Conservation (phyloP, 1,140 invertebrate species). For the Pogonomyrmex barbatus region DNA sequence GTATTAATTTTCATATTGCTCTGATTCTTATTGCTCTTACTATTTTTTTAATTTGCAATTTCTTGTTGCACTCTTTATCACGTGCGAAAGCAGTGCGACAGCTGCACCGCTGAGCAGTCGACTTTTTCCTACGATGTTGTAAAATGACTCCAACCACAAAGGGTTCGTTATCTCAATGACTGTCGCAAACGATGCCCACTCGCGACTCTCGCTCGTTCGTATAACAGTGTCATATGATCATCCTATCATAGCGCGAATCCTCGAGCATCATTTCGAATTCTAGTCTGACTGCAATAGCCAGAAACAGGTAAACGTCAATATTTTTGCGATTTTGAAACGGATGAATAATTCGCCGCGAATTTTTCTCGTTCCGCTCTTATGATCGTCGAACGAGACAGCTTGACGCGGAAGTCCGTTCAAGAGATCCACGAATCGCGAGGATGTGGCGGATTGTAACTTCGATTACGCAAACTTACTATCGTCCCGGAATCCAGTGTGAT, state of each 20-base stretch:
- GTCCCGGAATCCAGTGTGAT: slow-evolving; percentile 21
- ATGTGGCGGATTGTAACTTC: slow-evolving; percentile 25
- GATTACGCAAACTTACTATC: slow-evolving; percentile 51
- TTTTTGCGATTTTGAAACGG: slow-evolving; percentile 13
- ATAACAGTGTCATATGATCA: slow-evolving; percentile 40
- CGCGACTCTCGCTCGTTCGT: not conserved
- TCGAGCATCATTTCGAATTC: slow-evolving; percentile 24
- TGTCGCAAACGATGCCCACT: slow-evolving; percentile 45
- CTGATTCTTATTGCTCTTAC: not conserved
- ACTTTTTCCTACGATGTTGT: slow-evolving; percentile 20
- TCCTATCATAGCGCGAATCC: not conserved
- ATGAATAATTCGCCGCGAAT: slow-evolving; percentile 8
- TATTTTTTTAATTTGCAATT: slow-evolving; percentile 22
- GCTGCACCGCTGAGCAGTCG: not conserved
- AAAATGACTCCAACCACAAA: slow-evolving; percentile 56
- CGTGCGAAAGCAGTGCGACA: not conserved
- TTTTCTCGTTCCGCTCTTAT: not conserved
- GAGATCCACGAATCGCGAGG: not conserved
- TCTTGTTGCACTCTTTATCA: slow-evolving; percentile 6
- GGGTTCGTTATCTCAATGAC: slow-evolving; percentile 56
- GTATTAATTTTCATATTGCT: not conserved
- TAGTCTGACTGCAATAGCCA: not conserved
- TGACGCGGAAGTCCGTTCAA: not conserved
- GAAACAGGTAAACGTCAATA: not conserved
- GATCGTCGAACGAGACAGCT: not conserved